Evolutionary conservation across 2,888 invertebrate species (phyloP), one percentile per base, ranked within the genome.

Genomic region (Diarsia brunnea): DNA sequence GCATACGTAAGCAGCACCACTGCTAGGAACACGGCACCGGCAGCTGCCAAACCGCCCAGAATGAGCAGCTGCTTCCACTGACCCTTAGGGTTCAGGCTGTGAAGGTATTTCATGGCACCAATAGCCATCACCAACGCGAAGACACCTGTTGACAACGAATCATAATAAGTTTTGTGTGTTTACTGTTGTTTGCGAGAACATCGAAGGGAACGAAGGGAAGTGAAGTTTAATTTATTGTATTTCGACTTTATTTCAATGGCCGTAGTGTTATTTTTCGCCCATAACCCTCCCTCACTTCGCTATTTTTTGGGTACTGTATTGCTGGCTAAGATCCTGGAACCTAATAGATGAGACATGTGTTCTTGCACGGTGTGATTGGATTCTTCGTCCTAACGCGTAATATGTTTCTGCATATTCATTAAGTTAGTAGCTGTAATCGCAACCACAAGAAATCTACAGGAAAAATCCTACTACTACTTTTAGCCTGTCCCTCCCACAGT

Each of bases 41-140:
- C 99, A 0, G 98, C 97, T 2, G 97, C 93, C 61, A 98, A 92
- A 12, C 98, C 98, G 2, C 98, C 98, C 79, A 98, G 96, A 74
- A 98, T 97, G 87, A 99, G 98, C 87, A 99, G 97, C 91, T 98
- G 98, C 88, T 98, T 98, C 96, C 99, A 98, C 92, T 99, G 99
- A 0, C 98, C 97, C 91, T 98, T 98, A 0, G 99, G 98, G 89
- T 99, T 97, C 89, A 99, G 97, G 47, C 98, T 97, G 95, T 99
- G 98, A 55, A 99, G 95, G 93, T 99, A 99, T 90, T 98, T 98
- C 76, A 99, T 94, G 1, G 98, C 96, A 3, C 98, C 99, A 61
- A 99, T 98, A 0, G 99, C 99, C 95, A 99, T 98, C 79, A 99
- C 94, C 64, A 99, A 96, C 1, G 98, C 99, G 96, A 99, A 99